These are phyloP conservation scores for Himalopsyche anomala DNA, from an alignment of 2,888 invertebrate genomes.

Conservation along the genomic window DNA sequence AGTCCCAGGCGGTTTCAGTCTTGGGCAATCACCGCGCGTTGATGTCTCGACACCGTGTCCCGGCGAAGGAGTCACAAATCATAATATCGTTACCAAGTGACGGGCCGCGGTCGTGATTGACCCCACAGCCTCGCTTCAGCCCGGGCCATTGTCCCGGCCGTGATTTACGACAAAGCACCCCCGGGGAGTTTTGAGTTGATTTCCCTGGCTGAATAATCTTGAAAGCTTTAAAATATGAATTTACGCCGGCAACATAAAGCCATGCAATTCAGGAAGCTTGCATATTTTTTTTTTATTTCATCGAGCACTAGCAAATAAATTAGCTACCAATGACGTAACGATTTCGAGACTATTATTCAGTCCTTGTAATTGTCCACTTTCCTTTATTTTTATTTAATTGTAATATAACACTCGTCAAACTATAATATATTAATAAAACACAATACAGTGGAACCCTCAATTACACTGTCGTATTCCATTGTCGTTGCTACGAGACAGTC, in stretches of 20 bases:
- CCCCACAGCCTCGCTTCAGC: constrained; percentile 45
- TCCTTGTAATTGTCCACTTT: too few species aligned
- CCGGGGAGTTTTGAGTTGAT: constrained; percentile 46
- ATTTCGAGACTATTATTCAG: too few species aligned
- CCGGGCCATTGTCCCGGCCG: constrained; percentile 49
- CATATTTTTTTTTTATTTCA: background rate
- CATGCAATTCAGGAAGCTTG: background rate
- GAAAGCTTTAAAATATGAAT: background rate
- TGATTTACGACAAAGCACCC: constrained; percentile 54
- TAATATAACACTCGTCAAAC: too few species aligned
- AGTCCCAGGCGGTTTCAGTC: background rate
- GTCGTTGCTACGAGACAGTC: too few species aligned
- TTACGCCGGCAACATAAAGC: background rate
- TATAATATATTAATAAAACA: too few species aligned
- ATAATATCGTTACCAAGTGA: constrained; percentile 54
- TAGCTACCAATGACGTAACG: too few species aligned
- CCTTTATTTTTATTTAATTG: too few species aligned
- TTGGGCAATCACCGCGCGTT: background rate
- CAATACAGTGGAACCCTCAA: too few species aligned
- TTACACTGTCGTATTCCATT: too few species aligned
- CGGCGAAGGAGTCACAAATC: constrained; percentile 51
- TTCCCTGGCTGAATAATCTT: constrained; percentile 1
- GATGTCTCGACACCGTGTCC: constrained; percentile 34
- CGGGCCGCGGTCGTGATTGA: constrained; percentile 60
- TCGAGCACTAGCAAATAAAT: too few species aligned